These are phyloP conservation scores for Balearica regulorum DNA, from an alignment of 2,797 vertebrate genomes.

Conservation along the genomic window DNA sequence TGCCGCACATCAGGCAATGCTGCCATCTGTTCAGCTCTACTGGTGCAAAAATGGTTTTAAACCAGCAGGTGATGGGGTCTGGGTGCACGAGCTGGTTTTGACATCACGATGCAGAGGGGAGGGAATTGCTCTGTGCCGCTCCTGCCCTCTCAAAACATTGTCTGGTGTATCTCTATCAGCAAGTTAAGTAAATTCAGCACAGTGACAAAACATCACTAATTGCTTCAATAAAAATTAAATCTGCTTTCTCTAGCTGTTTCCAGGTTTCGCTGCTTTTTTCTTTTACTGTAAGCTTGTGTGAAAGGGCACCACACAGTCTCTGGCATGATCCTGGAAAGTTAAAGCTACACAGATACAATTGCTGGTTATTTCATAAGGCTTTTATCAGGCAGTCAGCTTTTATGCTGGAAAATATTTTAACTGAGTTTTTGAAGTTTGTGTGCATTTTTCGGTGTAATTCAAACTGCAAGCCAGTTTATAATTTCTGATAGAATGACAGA, in stretches of 20 bases:
- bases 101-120: neutral
- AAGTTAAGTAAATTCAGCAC: neutral
- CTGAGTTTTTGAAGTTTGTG: neutral
- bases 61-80: neutral
- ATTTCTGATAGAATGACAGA: neutral
- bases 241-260: neutral
- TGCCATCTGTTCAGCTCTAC: neutral
- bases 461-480: neutral
- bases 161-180: neutral
- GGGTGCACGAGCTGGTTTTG: neutral
- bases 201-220: neutral
- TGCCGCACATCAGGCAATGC: neutral
- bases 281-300: neutral
- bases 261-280: neutral
- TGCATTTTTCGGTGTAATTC: neutral
- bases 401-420: neutral
- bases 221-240: neutral
- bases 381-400: neutral
- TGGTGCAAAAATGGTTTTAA: neutral
- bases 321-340: neutral
- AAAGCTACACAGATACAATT: neutral
- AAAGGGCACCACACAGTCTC: neutral
- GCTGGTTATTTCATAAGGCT: neutral
- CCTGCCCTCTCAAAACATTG: neutral
- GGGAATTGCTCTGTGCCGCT: neutral